A percentile compares a stretch with the other conserved stretches of the same genome.
phyloP scores from a whole-genome alignment of 2,797 vertebrate genomes.

The Etheostoma nigrum region DNA sequence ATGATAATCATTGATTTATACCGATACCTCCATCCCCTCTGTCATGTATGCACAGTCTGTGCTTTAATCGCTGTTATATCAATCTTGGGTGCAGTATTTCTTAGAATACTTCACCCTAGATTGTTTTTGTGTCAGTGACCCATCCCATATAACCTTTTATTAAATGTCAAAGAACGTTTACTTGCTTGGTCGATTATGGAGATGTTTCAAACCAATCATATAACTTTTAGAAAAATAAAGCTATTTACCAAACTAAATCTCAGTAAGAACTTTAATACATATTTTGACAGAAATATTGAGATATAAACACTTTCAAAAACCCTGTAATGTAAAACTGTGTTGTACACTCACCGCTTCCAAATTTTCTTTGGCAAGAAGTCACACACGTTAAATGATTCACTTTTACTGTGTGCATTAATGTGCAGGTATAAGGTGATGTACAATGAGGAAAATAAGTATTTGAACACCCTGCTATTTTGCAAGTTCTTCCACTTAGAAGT shows the following conservation, averaged over 20 bases:
- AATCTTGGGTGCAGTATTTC: too few species aligned
- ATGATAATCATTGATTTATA: slow-evolving; percentile 34
- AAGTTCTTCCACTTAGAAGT: too few species aligned
- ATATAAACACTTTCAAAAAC: background rate
- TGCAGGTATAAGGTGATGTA: too few species aligned
- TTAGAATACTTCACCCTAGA: background rate
- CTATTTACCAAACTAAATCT: background rate
- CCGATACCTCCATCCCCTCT: background rate
- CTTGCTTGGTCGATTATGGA: background rate
- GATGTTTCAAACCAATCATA: background rate
- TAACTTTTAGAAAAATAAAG: background rate
- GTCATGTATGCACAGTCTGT: background rate
- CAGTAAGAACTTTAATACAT: background rate
- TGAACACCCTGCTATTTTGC: too few species aligned
- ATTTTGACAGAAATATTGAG: background rate
- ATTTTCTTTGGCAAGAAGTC: background rate
- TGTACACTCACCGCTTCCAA: background rate
- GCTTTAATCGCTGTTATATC: background rate
- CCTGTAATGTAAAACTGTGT: background rate
- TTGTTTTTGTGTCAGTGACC: background rate
- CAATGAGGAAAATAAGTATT: too few species aligned
- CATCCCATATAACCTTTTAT: slow-evolving; percentile 7
- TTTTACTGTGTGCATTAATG: too few species aligned
- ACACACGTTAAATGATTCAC: background rate
- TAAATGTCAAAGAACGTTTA: background rate